phyloP scores from a whole-genome alignment of 2,797 vertebrate genomes.

The Pygocentrus nattereri region DNA sequence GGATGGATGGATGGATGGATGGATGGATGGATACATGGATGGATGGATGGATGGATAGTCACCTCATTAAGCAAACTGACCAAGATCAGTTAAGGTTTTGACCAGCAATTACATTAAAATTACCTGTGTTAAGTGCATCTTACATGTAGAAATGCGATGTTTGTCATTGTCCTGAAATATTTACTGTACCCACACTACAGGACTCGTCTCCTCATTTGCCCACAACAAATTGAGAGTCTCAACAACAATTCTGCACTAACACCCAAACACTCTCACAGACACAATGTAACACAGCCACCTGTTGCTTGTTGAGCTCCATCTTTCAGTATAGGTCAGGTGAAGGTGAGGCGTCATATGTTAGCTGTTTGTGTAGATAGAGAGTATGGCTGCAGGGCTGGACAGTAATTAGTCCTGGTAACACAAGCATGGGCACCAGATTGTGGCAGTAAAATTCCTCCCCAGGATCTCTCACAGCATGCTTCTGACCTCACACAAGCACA shows the following conservation, averaged over 20 bases:
- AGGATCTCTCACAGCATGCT: slow-evolving; percentile 31
- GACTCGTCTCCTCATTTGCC: neutral
- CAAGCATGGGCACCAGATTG: slow-evolving; percentile 78
- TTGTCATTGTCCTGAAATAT: neutral
- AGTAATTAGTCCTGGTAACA: slow-evolving; percentile 78
- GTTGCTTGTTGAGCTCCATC: slow-evolving; percentile 1
- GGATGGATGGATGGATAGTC: too few relatives aligned
- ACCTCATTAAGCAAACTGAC: too few relatives aligned
- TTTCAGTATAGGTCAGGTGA: slow-evolving; percentile 35
- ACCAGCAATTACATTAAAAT: too few relatives aligned
- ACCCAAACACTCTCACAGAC: neutral
- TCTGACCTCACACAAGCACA: slow-evolving; percentile 33
- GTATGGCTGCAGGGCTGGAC: slow-evolving; percentile 71
- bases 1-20: too few relatives aligned
- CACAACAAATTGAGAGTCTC: neutral
- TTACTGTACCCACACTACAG: neutral
- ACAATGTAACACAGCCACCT: slow-evolving; percentile 10
- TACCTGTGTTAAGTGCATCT: neutral
- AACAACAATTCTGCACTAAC: neutral
- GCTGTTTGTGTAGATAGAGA: slow-evolving; percentile 69
- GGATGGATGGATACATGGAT: too few relatives aligned
- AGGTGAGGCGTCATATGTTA: slow-evolving; percentile 51
- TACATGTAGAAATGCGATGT: neutral
- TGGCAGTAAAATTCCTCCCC: slow-evolving; percentile 57
- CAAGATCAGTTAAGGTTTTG: too few relatives aligned